phyloP scores from a whole-genome alignment of 2,797 vertebrate genomes.

The Alauda arvensis region DNA sequence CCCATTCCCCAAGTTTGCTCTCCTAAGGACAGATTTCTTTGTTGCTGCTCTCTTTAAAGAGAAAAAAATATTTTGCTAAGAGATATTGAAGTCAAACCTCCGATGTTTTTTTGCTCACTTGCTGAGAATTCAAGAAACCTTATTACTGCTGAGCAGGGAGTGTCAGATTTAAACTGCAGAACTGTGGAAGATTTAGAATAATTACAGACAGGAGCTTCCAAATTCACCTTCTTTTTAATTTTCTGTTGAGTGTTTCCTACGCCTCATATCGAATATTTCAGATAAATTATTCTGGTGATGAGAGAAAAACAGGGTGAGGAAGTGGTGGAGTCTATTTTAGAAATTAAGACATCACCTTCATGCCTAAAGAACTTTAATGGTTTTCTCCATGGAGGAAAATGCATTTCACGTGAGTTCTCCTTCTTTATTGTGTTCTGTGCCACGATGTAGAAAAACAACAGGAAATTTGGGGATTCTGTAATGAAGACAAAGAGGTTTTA shows the following conservation, averaged over 20 bases:
- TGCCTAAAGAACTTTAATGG: fast-evolving
- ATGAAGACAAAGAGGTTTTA: neutral
- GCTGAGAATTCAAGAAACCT: conserved; percentile 39
- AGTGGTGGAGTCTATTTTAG: neutral
- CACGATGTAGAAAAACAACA: fast-evolving
- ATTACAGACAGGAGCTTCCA: neutral
- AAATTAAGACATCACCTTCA: neutral
- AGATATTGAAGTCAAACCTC: conserved; percentile 5
- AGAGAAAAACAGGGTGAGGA: neutral
- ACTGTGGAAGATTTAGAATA: neutral
- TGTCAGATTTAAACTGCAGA: neutral
- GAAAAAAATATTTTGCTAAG: conserved; percentile 23
- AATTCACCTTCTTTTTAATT: neutral
- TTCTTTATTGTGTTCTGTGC: fast-evolving
- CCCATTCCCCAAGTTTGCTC: neutral
- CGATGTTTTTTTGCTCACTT: neutral
- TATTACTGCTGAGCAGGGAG: neutral
- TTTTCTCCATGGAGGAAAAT: neutral
- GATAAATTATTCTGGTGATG: neutral
- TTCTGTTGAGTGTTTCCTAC: neutral
- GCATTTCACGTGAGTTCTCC: neutral
- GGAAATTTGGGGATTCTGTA: neutral
- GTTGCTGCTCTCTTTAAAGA: neutral
- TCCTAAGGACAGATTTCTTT: neutral
- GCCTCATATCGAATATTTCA: neutral